Conservation (phyloP, 1,140 invertebrate genomes). For the Drosophila ambigua region DNA sequence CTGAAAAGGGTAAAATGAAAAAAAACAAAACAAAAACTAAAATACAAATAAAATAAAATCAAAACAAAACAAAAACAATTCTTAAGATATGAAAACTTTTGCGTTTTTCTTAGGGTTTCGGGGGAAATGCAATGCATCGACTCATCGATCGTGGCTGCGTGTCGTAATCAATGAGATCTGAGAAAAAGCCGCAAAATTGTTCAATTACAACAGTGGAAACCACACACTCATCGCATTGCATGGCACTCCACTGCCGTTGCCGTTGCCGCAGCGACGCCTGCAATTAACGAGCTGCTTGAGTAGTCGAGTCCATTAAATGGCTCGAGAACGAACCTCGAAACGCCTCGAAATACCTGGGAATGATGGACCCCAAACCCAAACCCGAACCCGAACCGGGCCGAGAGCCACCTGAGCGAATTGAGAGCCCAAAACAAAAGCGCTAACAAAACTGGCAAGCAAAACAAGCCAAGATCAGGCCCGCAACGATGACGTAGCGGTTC, state of each 20-base stretch:
- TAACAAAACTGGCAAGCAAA: constrained; percentile 67
- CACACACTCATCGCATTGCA: constrained; percentile 64
- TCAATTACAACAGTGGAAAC: constrained; percentile 67
- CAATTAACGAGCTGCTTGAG: constrained; percentile 62
- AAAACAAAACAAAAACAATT: constrained; percentile 43
- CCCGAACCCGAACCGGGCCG: constrained; percentile 12
- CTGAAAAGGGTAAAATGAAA: constrained; percentile 54
- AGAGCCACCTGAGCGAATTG: constrained; percentile 50
- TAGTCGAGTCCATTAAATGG: constrained; percentile 62
- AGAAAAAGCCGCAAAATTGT: constrained; percentile 78
- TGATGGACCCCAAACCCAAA: constrained; percentile 6
- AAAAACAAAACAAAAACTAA: constrained; percentile 54
- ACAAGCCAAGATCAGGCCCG: constrained; percentile 63
- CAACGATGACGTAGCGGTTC: constrained; percentile 60
- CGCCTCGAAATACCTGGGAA: too few species aligned
- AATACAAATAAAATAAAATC: constrained; percentile 71
- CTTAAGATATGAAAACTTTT: constrained; percentile 71
- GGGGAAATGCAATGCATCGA: constrained; percentile 11
- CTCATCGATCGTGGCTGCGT: constrained; percentile 50
- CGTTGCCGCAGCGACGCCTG: constrained; percentile 17
- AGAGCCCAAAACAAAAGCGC: constrained; percentile 72
- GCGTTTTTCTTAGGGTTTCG: constrained; percentile 30
- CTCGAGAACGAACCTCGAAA: too few species aligned
- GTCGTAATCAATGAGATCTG: constrained; percentile 72
- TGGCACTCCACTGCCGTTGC: constrained; percentile 9